These are phyloP conservation scores for Tadarida brasiliensis DNA, from an alignment of 2,797 vertebrate genomes.

Conservation along the genomic window DNA sequence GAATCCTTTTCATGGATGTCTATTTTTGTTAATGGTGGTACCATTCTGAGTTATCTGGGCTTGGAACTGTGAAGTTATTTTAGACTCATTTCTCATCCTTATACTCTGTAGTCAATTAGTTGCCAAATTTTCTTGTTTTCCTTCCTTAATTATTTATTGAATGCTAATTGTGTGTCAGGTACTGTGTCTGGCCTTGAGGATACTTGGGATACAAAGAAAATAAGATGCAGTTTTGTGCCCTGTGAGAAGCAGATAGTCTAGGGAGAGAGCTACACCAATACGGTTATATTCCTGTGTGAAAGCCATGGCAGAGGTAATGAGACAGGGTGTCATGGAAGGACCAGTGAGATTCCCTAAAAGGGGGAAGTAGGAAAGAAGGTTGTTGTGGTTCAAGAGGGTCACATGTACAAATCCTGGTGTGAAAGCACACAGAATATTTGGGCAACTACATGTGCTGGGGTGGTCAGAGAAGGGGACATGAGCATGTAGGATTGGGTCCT, in stretches of 20 bases:
- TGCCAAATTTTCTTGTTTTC: constrained; percentile 55
- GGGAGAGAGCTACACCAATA: background rate
- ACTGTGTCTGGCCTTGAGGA: background rate
- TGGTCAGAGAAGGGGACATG: background rate
- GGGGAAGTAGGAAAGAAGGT: background rate
- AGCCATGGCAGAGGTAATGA: background rate
- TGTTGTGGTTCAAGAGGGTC: background rate
- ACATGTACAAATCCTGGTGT: background rate
- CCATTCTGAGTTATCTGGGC: constrained; percentile 27
- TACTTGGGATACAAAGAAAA: constrained; percentile 37
- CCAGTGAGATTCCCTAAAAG: background rate
- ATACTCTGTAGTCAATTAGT: constrained; percentile 21
- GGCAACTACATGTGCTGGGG: background rate
- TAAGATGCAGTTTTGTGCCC: background rate
- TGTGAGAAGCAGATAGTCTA: background rate
- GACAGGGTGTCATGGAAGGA: background rate
- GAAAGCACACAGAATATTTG: background rate
- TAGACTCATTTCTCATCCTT: constrained; percentile 38
- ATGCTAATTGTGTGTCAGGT: constrained; percentile 29
- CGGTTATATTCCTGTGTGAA: background rate
- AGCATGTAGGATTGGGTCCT: background rate
- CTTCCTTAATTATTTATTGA: constrained; percentile 54
- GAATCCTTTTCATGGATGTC: background rate
- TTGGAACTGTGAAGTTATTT: constrained; percentile 52
- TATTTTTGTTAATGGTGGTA: constrained; percentile 18